These are phyloP conservation scores for Blastomussa wellsi DNA, from an alignment of 92 coral and sea anemone species.

Conservation along the genomic window DNA sequence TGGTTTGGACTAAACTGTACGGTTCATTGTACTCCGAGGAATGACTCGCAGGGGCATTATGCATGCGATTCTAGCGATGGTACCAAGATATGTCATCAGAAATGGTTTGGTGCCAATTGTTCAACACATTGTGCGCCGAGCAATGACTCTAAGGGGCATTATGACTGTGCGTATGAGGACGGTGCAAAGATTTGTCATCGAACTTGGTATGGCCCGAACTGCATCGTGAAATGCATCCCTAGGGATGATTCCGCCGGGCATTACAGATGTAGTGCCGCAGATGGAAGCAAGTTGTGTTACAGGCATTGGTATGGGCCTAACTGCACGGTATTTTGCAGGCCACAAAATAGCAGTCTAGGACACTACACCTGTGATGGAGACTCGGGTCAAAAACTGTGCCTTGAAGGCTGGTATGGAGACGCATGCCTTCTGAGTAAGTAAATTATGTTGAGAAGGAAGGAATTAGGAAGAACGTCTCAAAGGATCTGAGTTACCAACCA, in stretches of 20 bases:
- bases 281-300: constrained; percentile 65
- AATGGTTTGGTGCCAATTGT: constrained; percentile 70
- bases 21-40: constrained; percentile 46
- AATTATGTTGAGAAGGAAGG: neutral
- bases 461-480: too few relatives aligned
- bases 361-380: constrained; percentile 63
- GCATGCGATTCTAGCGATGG: constrained; percentile 49
- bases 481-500: too few relatives aligned
- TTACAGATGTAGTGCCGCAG: constrained; percentile 55
- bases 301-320: constrained; percentile 68
- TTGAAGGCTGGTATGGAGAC: constrained; percentile 46
- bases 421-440: constrained; percentile 38
- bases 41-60: constrained; percentile 58
- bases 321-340: constrained; percentile 69
- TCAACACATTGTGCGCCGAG: constrained; percentile 49
- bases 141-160: constrained; percentile 43
- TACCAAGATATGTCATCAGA: constrained; percentile 36
- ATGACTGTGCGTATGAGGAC: constrained; percentile 38
- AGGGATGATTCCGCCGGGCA: constrained; percentile 60
- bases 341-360: constrained; percentile 63
- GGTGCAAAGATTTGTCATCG: constrained; percentile 60
- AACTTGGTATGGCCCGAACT: constrained; percentile 70
- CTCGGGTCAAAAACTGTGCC: constrained; percentile 59
- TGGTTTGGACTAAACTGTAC: constrained; percentile 69
- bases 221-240: constrained; percentile 53